These are phyloP conservation scores for Caenorhabditis uteleia DNA, from an alignment of 2,888 invertebrate species.

Conservation along the genomic window DNA sequence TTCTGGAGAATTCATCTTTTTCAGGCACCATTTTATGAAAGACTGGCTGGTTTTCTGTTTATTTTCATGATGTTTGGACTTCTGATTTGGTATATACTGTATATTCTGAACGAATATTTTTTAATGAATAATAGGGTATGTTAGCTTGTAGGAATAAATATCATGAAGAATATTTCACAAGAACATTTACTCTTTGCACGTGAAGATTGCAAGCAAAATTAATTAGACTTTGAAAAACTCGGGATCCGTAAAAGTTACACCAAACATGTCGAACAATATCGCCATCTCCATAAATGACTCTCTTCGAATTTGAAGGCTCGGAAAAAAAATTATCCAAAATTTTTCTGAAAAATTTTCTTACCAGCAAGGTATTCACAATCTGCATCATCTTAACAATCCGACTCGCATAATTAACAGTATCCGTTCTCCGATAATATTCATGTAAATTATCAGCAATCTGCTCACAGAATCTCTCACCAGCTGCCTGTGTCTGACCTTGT, in stretches of 20 bases:
- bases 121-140: too few species aligned
- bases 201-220: too few species aligned
- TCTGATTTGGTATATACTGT: too few species aligned
- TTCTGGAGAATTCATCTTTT: too few species aligned
- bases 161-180: too few species aligned
- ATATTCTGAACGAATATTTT: too few species aligned
- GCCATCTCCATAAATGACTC: constrained; percentile 27
- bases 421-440: constrained; percentile 15
- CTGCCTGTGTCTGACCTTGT: constrained; percentile 33
- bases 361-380: constrained; percentile 33
- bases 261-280: constrained; percentile 31
- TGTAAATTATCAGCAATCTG: constrained; percentile 27
- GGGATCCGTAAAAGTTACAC: constrained; percentile 26
- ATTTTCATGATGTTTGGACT: too few species aligned
- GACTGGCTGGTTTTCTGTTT: too few species aligned
- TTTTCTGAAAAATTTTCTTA: constrained; percentile 2
- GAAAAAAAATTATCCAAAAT: constrained; percentile 3
- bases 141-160: too few species aligned
- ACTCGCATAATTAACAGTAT: constrained; percentile 14
- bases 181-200: too few species aligned
- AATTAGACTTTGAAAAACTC: constrained; percentile 32
- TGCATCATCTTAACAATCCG: constrained; percentile 30
- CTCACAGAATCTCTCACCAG: constrained; percentile 23
- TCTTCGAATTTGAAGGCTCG: constrained; percentile 18
- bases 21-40: too few species aligned